Conservation (phyloP, 1,140 invertebrate species). For the Lithobius niger region DNA sequence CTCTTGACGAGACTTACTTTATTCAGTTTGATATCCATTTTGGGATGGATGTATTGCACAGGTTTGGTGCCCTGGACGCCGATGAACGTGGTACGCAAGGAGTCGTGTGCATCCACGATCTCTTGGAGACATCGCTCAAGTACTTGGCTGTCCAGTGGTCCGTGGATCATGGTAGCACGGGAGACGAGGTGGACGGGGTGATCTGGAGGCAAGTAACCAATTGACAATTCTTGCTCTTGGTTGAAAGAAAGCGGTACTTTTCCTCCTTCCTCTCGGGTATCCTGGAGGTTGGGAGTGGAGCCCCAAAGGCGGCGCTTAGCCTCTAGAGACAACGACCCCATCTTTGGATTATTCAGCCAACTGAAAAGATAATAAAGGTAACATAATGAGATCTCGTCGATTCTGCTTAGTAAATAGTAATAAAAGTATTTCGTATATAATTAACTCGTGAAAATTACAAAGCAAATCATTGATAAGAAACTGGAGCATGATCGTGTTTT, state of each 20-base stretch:
- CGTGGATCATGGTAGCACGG: background rate
- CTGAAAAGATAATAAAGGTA: too few species aligned
- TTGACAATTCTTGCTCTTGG: conserved; percentile 1
- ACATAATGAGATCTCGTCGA: too few species aligned
- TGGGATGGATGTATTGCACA: background rate
- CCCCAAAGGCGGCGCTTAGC: background rate
- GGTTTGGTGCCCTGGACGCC: background rate
- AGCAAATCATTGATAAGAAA: too few species aligned
- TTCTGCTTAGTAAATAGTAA: too few species aligned
- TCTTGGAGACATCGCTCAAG: background rate
- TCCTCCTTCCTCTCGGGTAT: background rate
- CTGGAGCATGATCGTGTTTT: too few species aligned
- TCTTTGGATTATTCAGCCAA: too few species aligned
- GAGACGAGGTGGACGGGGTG: background rate
- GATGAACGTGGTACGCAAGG: background rate
- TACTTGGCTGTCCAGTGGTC: background rate
- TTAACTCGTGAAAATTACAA: too few species aligned
- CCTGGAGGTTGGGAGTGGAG: background rate
- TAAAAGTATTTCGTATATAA: too few species aligned
- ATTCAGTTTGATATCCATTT: background rate
- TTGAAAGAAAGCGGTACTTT: background rate
- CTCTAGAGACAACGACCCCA: background rate
- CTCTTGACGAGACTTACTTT: background rate
- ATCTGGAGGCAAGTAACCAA: conserved; percentile 1
- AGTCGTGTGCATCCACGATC: background rate